Base-by-base conservation (phyloP, 2,888 invertebrate genomes). In the Drosophila seclusa region DNA sequence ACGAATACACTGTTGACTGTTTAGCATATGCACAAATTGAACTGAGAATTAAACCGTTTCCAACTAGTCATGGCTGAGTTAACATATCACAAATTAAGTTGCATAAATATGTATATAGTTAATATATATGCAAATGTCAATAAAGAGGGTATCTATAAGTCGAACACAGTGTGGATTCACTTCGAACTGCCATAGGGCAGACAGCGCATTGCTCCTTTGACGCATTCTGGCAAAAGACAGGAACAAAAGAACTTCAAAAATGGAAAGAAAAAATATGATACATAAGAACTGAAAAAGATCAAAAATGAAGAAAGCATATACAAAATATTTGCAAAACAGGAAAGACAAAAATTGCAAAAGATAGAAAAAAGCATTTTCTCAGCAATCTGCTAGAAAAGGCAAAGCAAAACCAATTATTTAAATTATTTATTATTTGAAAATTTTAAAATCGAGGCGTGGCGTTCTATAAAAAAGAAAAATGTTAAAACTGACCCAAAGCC, bases 171-270 rank as follows among this genome's bases (percentile, higher is more conserved):
- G 3, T 24, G 29, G 21, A 8, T 3, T 29, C 29, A 24, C 3
- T 40, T 59, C 7, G n/a, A 32, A 49, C 18, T n/a, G 76, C 62
- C 42, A 21, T 1, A 16, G 11, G 54, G 42, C 32, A 32, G 45
- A 10, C n/a, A 50, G 36, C 58, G 42, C 34, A 48, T 32, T 42
- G 49, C 32, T 68, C 27, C 61, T 73, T 73, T 63, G 72, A 68
- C 38, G 48, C 29, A 53, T 49, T 29, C 32, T 29, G 48, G 42
- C 60, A 54, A 72, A 64, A 64, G 59, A 64, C 58, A 38, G 42
- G 18, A 54, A 40, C 31, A 67, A 10, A 42, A 27, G 13, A 36
- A 61, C 49, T 8, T 45, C 16, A 8, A 24, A 45, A 45, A 24
- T 8, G 24, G 24, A 1, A 8, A 16, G 0, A 24, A 45, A 8